Evolutionary conservation across 1,140 invertebrate species (phyloP), one percentile per base, ranked within the genome.

Genomic region (Scaptodrosophila lebanonensis): DNA sequence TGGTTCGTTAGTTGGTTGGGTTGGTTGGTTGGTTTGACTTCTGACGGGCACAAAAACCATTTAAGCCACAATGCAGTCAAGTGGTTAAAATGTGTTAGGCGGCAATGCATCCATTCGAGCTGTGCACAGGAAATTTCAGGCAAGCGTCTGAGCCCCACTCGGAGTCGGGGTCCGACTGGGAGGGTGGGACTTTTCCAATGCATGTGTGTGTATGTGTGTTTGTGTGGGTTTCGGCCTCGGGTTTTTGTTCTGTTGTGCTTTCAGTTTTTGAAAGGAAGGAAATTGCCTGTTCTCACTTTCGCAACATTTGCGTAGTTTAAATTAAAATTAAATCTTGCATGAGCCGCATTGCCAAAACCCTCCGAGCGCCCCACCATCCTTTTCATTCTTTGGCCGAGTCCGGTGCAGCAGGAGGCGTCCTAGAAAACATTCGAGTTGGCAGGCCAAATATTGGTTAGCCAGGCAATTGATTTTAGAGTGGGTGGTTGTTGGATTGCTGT

Each of bases 311-410:
- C 64, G 35, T 45, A 48, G 53, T 64, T 56, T 49, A 76, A 76
- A 76, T 76, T 77, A 77, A 76, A 71, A 76, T 77, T 77, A 71
- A 68, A 75, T 75, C 77, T 77, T 71, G 62, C 63, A 70, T 76
- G 62, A 71, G 72, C 51, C 17, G 42, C 3, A n/a, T n/a, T n/a
- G 9, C 33, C 3, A 33, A 7, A 12, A 3, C 16, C 33, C 18
- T 8, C 25, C 15, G 8, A 2, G n/a, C 11, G 3, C 36, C 8
- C 36, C 16, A 42, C 6, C 2, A 7, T 11, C 22, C 5, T n/a
- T n/a, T n/a, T n/a, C n/a, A n/a, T n/a, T n/a, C n/a, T n/a, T n/a
- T n/a, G n/a, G n/a, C n/a, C n/a, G n/a, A n/a, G n/a, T n/a, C n/a
- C n/a, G n/a, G n/a, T n/a, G n/a, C n/a, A n/a, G n/a, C n/a, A n/a